Conservation (phyloP, 2,888 invertebrate species). For the Pelosia muscerda region DNA sequence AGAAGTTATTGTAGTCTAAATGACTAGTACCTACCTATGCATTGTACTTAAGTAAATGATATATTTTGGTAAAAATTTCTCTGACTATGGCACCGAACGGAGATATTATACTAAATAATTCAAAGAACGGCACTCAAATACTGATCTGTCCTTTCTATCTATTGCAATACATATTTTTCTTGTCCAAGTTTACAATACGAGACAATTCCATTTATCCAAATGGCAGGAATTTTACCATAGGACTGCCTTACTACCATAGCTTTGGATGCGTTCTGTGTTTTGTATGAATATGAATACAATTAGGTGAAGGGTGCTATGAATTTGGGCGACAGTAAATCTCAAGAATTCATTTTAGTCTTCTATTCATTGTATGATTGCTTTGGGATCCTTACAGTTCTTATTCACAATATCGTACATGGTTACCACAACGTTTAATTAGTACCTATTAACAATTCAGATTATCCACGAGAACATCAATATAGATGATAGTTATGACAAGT, state of each 20-base stretch:
- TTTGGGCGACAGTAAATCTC: background rate
- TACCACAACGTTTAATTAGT: conserved; percentile 8
- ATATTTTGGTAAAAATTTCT: background rate
- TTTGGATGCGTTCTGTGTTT: background rate
- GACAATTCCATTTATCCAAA: conserved; percentile 28
- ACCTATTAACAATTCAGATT: conserved; percentile 2
- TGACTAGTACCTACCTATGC: background rate
- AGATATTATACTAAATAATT: conserved; percentile 9
- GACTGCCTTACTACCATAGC: background rate
- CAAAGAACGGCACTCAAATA: background rate
- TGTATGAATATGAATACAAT: background rate
- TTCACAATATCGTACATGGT: conserved; percentile 3
- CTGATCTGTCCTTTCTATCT: conserved; percentile 15
- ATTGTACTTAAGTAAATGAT: background rate
- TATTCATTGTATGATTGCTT: background rate
- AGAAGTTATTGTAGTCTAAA: background rate
- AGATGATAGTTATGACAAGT: background rate
- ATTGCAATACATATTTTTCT: conserved; percentile 23
- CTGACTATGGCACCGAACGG: background rate
- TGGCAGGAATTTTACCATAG: background rate
- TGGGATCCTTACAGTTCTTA: background rate
- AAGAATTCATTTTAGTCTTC: background rate
- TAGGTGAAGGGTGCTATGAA: background rate
- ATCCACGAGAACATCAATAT: conserved; percentile 2
- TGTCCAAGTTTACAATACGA: conserved; percentile 30